Evolutionary conservation across 2,797 vertebrate species (phyloP).

Genomic region (Manis crassicaudata): DNA sequence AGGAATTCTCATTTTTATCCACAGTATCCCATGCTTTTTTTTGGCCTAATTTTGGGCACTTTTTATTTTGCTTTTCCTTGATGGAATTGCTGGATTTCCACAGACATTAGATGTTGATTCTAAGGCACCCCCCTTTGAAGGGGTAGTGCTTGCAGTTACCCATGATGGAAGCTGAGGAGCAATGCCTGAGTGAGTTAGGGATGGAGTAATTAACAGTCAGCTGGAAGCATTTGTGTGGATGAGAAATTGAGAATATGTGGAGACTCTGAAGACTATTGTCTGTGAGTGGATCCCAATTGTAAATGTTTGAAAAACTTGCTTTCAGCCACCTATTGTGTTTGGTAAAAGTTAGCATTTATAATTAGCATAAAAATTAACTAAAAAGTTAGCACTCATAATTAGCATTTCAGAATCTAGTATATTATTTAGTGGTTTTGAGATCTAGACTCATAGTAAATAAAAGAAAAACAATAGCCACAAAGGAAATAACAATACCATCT

Average conservation of each 20-base stretch:
- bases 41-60: neutral
- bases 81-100: conserved; percentile 6
- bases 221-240: neutral
- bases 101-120: neutral
- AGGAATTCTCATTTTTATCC: too few relatives aligned
- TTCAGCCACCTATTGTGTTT: neutral
- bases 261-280: neutral
- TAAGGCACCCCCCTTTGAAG: neutral
- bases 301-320: conserved; percentile 34
- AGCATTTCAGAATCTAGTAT: neutral
- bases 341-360: conserved; percentile 30
- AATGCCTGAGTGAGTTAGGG: neutral
- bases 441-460: conserved; percentile 37
- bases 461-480: neutral
- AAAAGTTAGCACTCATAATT: neutral
- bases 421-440: conserved; percentile 15
- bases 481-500: neutral
- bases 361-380: neutral
- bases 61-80: neutral
- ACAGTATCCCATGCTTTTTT: neutral
- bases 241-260: neutral
- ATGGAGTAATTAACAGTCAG: neutral
- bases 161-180: neutral
- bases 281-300: neutral
- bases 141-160: neutral